A percentile compares a stretch with the other conserved stretches of the same genome.
Conservation (phyloP, 23 tunicate genomes). For the Trididemnum nubilum region DNA sequence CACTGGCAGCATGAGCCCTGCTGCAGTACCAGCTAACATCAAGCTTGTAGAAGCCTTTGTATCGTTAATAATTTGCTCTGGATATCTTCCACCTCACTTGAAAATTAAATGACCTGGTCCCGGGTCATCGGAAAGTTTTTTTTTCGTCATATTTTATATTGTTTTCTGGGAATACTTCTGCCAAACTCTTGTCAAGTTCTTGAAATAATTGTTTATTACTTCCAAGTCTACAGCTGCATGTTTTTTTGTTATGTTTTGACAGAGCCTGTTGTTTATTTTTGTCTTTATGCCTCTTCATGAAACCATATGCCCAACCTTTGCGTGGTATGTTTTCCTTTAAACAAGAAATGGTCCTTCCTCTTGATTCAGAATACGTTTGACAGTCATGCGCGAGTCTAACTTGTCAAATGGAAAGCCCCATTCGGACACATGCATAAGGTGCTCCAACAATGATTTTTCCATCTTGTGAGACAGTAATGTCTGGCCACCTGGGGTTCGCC, state of each 20-base stretch:
- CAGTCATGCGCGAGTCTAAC: conserved; percentile 9
- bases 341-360: not conserved
- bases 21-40: too few relatives aligned
- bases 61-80: too few relatives aligned
- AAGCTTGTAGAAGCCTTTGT: too few relatives aligned
- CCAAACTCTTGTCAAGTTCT: too few relatives aligned
- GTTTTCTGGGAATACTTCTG: too few relatives aligned
- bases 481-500: conserved; percentile 24
- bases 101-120: too few relatives aligned
- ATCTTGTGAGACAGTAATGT: not conserved
- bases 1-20: too few relatives aligned
- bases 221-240: not conserved
- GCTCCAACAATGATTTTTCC: conserved; percentile 17
- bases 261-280: not conserved
- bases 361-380: conserved; percentile 5
- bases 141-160: too few relatives aligned
- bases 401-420: conserved; percentile 36
- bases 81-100: too few relatives aligned
- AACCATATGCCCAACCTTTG: conserved; percentile 9
- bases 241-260: conserved; percentile 9
- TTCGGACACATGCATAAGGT: not conserved
- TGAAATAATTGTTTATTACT: not conserved
- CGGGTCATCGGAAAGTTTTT: too few relatives aligned
- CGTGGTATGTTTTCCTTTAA: conserved; percentile 13
- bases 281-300: conserved; percentile 9